These are phyloP conservation scores for Microtus richardsoni DNA, from an alignment of 2,113 vertebrate genomes.

Conservation along the genomic window DNA sequence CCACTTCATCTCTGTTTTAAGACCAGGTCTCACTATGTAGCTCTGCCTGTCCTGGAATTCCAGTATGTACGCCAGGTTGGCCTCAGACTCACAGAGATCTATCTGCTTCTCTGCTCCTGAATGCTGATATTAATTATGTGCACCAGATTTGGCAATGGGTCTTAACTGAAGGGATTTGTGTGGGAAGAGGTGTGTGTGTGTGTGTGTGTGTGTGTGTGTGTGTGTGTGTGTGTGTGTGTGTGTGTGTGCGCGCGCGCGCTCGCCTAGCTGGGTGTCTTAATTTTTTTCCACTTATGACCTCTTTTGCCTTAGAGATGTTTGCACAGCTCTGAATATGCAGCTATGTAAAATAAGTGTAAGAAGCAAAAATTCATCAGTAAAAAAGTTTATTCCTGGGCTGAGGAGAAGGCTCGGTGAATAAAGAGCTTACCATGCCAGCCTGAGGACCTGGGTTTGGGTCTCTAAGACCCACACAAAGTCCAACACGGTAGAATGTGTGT, in stretches of 20 bases:
- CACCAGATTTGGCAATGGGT: neutral
- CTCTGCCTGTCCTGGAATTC: neutral
- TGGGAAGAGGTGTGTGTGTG: too few species aligned
- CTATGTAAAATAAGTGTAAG: neutral
- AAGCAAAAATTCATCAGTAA: neutral
- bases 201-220: too few species aligned
- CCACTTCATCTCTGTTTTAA: neutral
- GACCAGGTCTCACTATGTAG: neutral
- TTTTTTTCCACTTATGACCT: neutral
- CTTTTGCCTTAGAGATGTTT: neutral
- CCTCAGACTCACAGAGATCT: neutral
- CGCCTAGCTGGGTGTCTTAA: neutral
- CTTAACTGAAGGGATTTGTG: neutral
- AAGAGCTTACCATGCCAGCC: neutral
- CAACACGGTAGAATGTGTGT: neutral
- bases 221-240: neutral
- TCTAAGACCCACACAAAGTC: neutral
- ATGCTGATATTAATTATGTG: neutral
- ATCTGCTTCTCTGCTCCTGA: neutral
- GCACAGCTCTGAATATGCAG: neutral
- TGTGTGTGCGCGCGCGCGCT: too few species aligned
- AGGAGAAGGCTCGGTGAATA: neutral
- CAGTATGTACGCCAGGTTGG: neutral
- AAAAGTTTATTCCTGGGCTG: neutral
- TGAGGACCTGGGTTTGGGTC: neutral